Evolutionary conservation across 2,888 invertebrate species (phyloP).

Genomic region (Caenorhabditis sulstoni): DNA sequence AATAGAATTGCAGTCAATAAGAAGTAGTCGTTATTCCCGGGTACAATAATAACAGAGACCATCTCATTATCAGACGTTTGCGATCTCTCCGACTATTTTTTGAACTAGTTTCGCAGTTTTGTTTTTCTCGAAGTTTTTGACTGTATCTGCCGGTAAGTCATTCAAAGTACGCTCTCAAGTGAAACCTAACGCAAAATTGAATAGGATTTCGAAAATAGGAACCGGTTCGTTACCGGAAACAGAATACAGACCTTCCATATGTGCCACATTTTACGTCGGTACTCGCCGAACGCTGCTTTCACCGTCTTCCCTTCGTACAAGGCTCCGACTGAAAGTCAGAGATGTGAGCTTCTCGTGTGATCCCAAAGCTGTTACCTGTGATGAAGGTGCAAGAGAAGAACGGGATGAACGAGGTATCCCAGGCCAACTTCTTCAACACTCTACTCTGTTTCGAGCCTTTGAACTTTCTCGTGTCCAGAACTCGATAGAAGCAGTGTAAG

Average conservation of each 20-base stretch:
- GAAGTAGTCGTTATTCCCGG: conserved; percentile 3
- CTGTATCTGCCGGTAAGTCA: not conserved
- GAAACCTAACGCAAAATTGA: conserved; percentile 11
- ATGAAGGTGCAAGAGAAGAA: conserved; percentile 62
- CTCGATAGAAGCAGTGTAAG: conserved; percentile 61
- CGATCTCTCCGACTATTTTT: not conserved
- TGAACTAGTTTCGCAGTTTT: not conserved
- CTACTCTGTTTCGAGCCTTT: conserved; percentile 37
- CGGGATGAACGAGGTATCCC: conserved; percentile 64
- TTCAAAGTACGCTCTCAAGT: not conserved
- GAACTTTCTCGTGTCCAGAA: conserved; percentile 62
- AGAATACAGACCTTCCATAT: conserved; percentile 60
- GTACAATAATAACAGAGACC: not conserved
- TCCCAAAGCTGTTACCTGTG: conserved; percentile 55
- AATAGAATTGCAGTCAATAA: not conserved
- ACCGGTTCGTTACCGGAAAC: no score
- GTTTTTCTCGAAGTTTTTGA: not conserved
- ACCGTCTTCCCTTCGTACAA: conserved; percentile 60
- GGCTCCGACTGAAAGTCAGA: conserved; percentile 60
- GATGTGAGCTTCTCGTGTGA: not conserved
- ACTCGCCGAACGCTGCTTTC: conserved; percentile 51
- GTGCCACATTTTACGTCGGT: conserved; percentile 63
- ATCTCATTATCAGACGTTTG: not conserved
- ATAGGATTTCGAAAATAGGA: not conserved
- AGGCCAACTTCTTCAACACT: conserved; percentile 62